phyloP scores from a whole-genome alignment of 2,797 vertebrate genomes.

The Chelonia mydas region DNA sequence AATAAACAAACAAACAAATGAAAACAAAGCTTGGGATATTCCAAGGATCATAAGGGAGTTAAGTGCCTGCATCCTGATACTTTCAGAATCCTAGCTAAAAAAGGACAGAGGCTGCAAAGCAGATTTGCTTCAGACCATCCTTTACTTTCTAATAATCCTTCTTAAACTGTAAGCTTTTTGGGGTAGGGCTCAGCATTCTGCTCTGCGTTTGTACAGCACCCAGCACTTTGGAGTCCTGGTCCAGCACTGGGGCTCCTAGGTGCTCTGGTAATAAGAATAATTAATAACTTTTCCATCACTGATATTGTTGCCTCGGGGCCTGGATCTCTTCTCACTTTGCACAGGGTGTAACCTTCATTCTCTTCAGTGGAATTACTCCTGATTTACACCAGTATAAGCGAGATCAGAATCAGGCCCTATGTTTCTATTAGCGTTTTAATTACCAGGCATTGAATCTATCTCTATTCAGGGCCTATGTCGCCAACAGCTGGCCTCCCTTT shows the following conservation, averaged over 20 bases:
- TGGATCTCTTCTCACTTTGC: background rate
- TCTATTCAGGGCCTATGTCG: background rate
- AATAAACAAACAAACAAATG: background rate
- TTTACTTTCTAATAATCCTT: background rate
- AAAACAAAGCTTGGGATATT: background rate
- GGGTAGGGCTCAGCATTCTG: background rate
- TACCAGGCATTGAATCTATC: background rate
- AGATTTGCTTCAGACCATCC: background rate
- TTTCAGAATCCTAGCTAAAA: background rate
- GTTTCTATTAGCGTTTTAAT: background rate
- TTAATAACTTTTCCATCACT: background rate
- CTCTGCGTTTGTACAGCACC: background rate
- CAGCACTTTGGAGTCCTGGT: background rate
- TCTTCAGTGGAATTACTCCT: background rate
- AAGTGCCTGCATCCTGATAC: background rate
- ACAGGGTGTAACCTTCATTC: background rate
- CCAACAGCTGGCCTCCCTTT: background rate
- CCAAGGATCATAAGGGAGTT: background rate
- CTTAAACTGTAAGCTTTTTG: fast-evolving
- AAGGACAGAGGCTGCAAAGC: background rate
- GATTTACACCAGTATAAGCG: background rate
- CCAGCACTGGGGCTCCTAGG: background rate
- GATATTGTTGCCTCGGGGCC: background rate
- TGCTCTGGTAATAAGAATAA: background rate
- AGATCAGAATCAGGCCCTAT: background rate